Evolutionary conservation across 2,888 invertebrate species (phyloP), one percentile per base, ranked within the genome.

Genomic region (Sarcophaga caerulescens): DNA sequence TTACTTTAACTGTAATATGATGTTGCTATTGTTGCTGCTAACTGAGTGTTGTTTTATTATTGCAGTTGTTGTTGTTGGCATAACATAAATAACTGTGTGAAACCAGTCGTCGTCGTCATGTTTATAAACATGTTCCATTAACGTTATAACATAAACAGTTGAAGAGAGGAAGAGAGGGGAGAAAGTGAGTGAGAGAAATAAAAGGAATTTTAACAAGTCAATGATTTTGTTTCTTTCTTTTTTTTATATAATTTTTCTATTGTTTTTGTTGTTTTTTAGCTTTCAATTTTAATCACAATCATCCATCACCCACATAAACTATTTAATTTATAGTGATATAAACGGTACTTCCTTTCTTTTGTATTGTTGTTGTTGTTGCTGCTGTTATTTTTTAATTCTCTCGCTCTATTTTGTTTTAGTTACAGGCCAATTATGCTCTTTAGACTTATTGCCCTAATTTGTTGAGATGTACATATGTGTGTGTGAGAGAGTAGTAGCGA

Each of bases 401-500:
- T 57, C 59, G 70, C 44, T 59, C 35, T n/a, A 25, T 71, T 71
- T 57, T 23, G n/a, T 57, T n/a, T 52, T 71, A 57, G 52, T 17
- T 71, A n/a, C 8, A 52, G 52, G 14, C 25, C 60, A 70, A 73
- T 69, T 74, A 21, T 75, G 63, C 52, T 70, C 47, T 17, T 75
- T 60, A 60, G 59, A 52, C 74, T 81, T 77, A 79, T 77, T 81
- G 73, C 63, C 69, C 76, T 57, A 73, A 77, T 77, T 76, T 35
- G 23, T 77, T 47, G 12, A 52, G 62, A 52, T 63, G 78, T 45
- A 47, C 8, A 59, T 57, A 57, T 23, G 68, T 65, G 76, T 44
- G 44, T 44, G 23, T 25, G 47, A 23, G 21, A 14, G 14, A 52
- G 25, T 57, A 21, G 70, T 71, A 12, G 11, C 17, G 19, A 60